A percentile compares a stretch with the other conserved stretches of the same genome.
Conservation (phyloP, 2,113 vertebrate genomes). For the Nestor notabilis region DNA sequence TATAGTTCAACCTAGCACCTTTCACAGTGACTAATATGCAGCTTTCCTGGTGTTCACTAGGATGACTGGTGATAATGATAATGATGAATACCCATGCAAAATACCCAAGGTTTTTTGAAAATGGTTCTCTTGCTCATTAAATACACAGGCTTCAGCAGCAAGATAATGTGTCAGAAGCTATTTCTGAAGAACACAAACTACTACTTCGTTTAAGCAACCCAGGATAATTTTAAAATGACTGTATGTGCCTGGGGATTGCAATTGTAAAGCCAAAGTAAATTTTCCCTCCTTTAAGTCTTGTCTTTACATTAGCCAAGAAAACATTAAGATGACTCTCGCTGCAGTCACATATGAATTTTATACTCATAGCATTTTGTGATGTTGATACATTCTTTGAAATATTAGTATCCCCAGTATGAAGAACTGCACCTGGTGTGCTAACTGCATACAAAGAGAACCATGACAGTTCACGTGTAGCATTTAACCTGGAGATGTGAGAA, state of each 20-base stretch:
- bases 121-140: constrained; percentile 45
- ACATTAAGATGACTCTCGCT: background rate
- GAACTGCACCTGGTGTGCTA: background rate
- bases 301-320: background rate
- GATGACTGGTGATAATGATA: constrained; percentile 63
- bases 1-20: constrained; percentile 41
- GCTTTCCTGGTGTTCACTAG: constrained; percentile 45
- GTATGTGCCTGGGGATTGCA: background rate
- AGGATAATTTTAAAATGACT: constrained; percentile 7
- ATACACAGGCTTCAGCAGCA: constrained; percentile 3
- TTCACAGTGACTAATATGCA: constrained; percentile 73
- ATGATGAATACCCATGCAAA: constrained; percentile 69
- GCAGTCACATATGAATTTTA: constrained; percentile 15
- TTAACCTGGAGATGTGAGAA: background rate
- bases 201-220: constrained; percentile 16
- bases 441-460: background rate
- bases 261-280: constrained; percentile 40
- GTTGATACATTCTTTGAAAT: constrained; percentile 25
- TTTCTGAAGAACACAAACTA: constrained; percentile 36
- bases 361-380: background rate
- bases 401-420: background rate
- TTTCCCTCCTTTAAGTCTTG: background rate
- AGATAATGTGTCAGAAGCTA: constrained; percentile 30
- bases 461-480: background rate
- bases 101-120: constrained; percentile 38